Percentiles rank a stretch among this genome's conserved stretches.
Conservation (phyloP, 2,888 invertebrate genomes). For the Ernsta delagoae region DNA sequence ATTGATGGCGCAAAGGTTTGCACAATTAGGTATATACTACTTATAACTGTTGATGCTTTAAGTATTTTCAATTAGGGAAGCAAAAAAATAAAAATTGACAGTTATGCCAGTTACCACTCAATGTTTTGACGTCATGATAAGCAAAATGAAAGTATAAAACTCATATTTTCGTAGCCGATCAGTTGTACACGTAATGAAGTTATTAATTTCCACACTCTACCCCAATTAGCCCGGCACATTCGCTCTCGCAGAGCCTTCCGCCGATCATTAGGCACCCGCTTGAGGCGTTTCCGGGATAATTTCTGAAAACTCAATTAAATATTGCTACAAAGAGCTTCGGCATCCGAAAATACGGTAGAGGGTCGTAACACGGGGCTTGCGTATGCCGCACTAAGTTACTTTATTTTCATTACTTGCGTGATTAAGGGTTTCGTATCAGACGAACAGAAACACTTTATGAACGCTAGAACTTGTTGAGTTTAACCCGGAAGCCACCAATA, state of each 20-base stretch:
- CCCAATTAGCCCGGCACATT: slow-evolving; percentile 17
- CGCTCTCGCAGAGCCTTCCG: slow-evolving; percentile 3
- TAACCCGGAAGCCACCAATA: too few relatives aligned
- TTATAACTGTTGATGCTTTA: too few relatives aligned
- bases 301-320: slow-evolving; percentile 29
- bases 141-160: not conserved
- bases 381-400: not conserved
- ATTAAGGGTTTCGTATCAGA: not conserved
- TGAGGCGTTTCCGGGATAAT: slow-evolving; percentile 18
- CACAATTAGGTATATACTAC: too few relatives aligned
- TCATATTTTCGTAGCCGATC: not conserved
- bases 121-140: not conserved
- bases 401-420: not conserved
- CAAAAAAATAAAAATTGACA: too few relatives aligned
- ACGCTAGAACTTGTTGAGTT: too few relatives aligned
- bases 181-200: not conserved
- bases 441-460: too few relatives aligned
- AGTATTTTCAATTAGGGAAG: too few relatives aligned
- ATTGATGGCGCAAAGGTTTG: too few relatives aligned
- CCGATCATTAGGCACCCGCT: slow-evolving; percentile 24
- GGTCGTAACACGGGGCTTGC: not conserved
- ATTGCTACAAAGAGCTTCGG: slow-evolving; percentile 10
- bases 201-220: slow-evolving; percentile 1
- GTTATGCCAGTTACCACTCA: too few relatives aligned
- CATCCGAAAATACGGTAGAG: not conserved